Percentiles rank a stretch among this genome's conserved stretches.
These are phyloP conservation scores for Tipula vernalis DNA, from an alignment of 2,888 invertebrate species.

Conservation along the genomic window DNA sequence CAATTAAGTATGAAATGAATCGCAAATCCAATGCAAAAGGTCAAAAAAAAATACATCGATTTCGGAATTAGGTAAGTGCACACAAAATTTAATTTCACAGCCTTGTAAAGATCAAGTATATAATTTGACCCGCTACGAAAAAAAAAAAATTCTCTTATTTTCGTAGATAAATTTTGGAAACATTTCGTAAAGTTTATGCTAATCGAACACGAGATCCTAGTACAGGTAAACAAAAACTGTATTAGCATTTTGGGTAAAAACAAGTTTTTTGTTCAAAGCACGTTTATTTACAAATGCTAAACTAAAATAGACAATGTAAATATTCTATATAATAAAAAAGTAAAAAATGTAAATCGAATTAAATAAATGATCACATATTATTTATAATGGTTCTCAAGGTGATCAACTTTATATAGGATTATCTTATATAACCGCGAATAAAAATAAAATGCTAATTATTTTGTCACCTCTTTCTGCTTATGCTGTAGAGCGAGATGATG, in stretches of 20 bases:
- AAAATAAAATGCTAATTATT: neutral
- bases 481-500: no score
- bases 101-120: neutral
- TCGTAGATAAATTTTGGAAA: neutral
- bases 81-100: neutral
- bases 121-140: neutral
- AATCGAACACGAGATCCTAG: neutral
- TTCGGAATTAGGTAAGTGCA: neutral
- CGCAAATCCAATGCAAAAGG: neutral
- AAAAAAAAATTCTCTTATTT: neutral
- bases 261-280: neutral
- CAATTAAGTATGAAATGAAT: neutral
- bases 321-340: neutral
- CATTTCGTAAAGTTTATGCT: neutral
- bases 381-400: neutral
- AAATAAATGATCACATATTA: neutral
- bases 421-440: neutral
- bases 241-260: neutral
- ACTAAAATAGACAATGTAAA: neutral
- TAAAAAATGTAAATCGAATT: neutral
- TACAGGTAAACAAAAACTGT: neutral
- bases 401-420: neutral
- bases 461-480: neutral
- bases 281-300: neutral
- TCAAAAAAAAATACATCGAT: neutral